A percentile compares a stretch with the other conserved stretches of the same genome.
Evolutionary conservation across 2,113 vertebrate genomes (phyloP).

Genomic region (Petroica traversi): DNA sequence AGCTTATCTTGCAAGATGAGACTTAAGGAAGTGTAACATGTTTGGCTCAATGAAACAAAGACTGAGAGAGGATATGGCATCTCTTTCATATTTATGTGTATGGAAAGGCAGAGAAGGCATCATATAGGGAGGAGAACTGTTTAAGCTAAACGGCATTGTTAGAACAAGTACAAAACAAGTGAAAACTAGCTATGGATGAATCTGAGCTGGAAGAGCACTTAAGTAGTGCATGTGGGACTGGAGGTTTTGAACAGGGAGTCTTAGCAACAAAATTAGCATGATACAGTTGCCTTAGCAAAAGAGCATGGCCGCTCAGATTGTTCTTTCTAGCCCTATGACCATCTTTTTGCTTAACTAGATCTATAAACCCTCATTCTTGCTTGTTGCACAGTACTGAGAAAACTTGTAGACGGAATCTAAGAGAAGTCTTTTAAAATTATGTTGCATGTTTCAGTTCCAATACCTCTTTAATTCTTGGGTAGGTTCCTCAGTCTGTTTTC

Average conservation of each 20-base stretch:
- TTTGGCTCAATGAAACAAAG: constrained; percentile 6
- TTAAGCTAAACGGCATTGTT: neutral
- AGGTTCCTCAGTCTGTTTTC: neutral
- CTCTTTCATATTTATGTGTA: neutral
- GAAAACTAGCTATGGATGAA: neutral
- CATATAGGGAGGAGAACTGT: neutral
- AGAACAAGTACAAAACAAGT: neutral
- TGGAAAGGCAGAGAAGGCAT: neutral
- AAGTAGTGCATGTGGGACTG: fast-evolving
- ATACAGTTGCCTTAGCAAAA: neutral
- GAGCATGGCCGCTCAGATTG: fast-evolving
- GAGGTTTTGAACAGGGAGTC: neutral
- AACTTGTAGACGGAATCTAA: neutral
- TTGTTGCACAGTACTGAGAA: neutral
- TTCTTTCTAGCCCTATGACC: neutral
- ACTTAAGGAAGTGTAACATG: neutral
- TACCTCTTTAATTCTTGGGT: neutral
- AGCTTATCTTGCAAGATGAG: constrained; percentile 2
- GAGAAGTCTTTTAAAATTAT: neutral
- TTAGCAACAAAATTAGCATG: neutral
- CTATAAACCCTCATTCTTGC: neutral
- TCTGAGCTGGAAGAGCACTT: neutral
- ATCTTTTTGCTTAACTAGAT: neutral
- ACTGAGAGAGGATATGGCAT: neutral
- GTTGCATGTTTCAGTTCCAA: neutral